Percentiles rank a stretch among this genome's conserved stretches.
Evolutionary conservation across 2,797 vertebrate genomes (phyloP).

Genomic region (Platalea minor): DNA sequence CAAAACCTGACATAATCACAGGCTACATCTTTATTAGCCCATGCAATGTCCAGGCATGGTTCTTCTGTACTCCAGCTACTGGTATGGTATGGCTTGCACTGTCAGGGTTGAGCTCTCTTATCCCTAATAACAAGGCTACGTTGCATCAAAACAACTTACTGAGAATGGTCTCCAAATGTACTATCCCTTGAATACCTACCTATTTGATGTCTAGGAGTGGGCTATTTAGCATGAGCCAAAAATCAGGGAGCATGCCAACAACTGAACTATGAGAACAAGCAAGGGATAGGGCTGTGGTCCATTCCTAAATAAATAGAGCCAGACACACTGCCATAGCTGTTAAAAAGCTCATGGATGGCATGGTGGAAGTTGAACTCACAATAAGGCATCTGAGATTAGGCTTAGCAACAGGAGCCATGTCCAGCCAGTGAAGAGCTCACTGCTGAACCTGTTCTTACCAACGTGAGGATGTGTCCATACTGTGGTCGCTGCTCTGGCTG

Average conservation of each 20-base stretch:
- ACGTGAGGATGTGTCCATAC: not conserved
- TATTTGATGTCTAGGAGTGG: accelerated
- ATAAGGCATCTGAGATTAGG: not conserved
- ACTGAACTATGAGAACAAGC: too few relatives aligned
- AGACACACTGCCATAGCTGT: not conserved
- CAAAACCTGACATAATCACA: not conserved
- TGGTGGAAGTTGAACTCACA: not conserved
- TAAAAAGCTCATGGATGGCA: not conserved
- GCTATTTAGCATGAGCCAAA: not conserved
- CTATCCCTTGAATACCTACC: not conserved
- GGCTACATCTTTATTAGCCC: not conserved
- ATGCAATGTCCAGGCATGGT: not conserved
- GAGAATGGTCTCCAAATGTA: not conserved
- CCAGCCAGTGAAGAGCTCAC: not conserved
- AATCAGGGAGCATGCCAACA: not conserved
- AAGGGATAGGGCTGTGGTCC: not conserved
- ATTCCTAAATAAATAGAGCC: not conserved
- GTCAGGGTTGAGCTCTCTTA: not conserved
- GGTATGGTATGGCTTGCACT: not conserved
- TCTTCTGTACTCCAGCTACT: not conserved
- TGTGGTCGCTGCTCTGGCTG: not conserved
- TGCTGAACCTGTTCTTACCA: not conserved
- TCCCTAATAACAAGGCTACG: not conserved
- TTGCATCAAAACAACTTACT: not conserved
- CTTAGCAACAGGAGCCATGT: not conserved